A percentile compares a stretch with the other conserved stretches of the same genome.
These are phyloP conservation scores for Xanthorhoe spadicearia DNA, from an alignment of 2,888 invertebrate genomes.

Conservation along the genomic window DNA sequence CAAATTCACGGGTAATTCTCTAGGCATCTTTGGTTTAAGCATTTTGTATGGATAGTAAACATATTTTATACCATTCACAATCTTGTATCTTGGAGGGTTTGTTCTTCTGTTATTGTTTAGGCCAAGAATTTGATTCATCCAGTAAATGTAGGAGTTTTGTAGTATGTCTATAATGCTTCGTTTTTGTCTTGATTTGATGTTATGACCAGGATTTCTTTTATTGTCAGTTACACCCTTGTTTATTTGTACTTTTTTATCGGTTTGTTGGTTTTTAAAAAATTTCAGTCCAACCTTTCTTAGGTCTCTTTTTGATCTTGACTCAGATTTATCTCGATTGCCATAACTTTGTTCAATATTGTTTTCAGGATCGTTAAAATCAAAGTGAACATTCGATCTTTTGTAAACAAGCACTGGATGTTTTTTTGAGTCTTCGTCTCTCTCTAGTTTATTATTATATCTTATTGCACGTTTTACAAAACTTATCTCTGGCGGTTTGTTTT, in stretches of 20 bases:
- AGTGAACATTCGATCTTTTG: conserved; percentile 40
- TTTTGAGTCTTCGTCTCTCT: conserved; percentile 25
- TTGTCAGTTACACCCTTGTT: conserved; percentile 1
- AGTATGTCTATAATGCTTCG: conserved; percentile 68
- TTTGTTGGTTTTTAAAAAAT: neutral
- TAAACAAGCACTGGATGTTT: conserved; percentile 40
- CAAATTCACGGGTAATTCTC: conserved; percentile 51
- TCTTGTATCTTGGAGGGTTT: conserved; percentile 60
- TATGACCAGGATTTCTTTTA: conserved; percentile 3
- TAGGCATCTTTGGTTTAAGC: conserved; percentile 59
- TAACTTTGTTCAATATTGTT: conserved; percentile 8
- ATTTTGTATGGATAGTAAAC: conserved; percentile 63
- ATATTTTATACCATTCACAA: conserved; percentile 72
- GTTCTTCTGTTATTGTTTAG: conserved; percentile 55
- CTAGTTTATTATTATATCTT: conserved; percentile 50
- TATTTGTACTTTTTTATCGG: neutral
- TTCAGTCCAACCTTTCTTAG: neutral
- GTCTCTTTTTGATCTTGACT: conserved; percentile 13
- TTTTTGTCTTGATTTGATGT: conserved; percentile 58
- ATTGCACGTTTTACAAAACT: conserved; percentile 40
- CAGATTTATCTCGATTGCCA: conserved; percentile 8
- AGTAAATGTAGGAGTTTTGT: conserved; percentile 70
- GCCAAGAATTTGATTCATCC: conserved; percentile 66
- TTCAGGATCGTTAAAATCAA: conserved; percentile 30
- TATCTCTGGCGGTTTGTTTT: conserved; percentile 32